Conservation (phyloP, 2,113 vertebrate species). For the Edolisoma coerulescens region DNA sequence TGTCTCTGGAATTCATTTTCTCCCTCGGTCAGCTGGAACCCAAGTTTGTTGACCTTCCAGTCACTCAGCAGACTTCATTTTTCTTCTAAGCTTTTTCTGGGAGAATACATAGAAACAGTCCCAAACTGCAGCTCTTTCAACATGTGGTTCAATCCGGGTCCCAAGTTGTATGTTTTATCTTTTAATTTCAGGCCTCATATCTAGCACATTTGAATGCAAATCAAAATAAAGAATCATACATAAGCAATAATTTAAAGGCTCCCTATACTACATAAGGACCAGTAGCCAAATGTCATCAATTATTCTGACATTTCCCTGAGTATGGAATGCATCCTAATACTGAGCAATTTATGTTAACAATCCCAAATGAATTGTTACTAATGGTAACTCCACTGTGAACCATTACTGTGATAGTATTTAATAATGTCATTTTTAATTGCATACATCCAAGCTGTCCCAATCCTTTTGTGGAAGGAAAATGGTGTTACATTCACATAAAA, state of each 20-base stretch:
- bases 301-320: slow-evolving; percentile 42
- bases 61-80: slow-evolving; percentile 25
- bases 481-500: background rate
- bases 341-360: slow-evolving; percentile 18
- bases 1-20: slow-evolving; percentile 46
- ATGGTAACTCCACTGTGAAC: background rate
- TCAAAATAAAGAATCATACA: background rate
- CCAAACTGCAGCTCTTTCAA: slow-evolving; percentile 23
- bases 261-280: background rate
- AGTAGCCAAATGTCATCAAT: slow-evolving; percentile 57
- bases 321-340: slow-evolving; percentile 33
- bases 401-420: slow-evolving; percentile 6
- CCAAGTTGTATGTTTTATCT: slow-evolving; percentile 7
- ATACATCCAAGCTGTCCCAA: background rate
- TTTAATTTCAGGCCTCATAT: background rate
- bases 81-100: slow-evolving; percentile 7
- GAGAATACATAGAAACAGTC: slow-evolving; percentile 9
- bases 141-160: background rate
- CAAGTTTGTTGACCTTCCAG: slow-evolving; percentile 35
- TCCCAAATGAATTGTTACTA: slow-evolving; percentile 30
- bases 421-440: slow-evolving; percentile 56
- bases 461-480: slow-evolving; percentile 46
- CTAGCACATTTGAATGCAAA: slow-evolving; percentile 15
- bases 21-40: slow-evolving; percentile 23
- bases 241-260: slow-evolving; percentile 38